Conservation (phyloP, 2,797 vertebrate genomes). For the Pteronotus mesoamericanus region DNA sequence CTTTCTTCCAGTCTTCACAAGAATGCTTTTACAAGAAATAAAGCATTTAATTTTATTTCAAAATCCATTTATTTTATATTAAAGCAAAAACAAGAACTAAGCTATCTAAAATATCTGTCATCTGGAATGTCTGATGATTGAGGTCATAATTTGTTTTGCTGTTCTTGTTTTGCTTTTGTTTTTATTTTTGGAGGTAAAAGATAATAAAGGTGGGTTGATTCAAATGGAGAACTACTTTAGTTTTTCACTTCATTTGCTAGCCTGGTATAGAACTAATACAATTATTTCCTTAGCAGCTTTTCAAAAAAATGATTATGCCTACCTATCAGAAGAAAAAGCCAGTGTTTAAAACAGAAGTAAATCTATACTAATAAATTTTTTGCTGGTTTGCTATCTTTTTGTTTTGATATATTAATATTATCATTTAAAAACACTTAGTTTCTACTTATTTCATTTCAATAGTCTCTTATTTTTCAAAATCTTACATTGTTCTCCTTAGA, state of each 20-base stretch:
- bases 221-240: not conserved
- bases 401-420: constrained; percentile 8
- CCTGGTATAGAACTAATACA: not conserved
- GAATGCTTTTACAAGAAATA: constrained; percentile 1
- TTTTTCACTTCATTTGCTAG: not conserved
- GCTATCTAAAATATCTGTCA: not conserved
- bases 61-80: not conserved
- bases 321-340: not conserved
- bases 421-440: not conserved
- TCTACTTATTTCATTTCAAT: not conserved
- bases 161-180: not conserved
- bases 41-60: constrained; percentile 14
- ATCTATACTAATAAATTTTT: not conserved
- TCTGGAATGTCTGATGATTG: not conserved
- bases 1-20: not conserved
- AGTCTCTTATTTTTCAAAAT: not conserved
- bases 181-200: not conserved
- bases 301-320: not conserved
- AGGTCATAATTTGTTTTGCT: not conserved
- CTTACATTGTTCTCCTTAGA: not conserved
- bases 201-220: not conserved
- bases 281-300: not conserved
- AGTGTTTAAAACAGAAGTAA: not conserved
- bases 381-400: not conserved
- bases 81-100: not conserved